Evolutionary conservation across 2,797 vertebrate genomes (phyloP), one percentile per base, ranked within the genome.

Genomic region (Danio jaintianensis): DNA sequence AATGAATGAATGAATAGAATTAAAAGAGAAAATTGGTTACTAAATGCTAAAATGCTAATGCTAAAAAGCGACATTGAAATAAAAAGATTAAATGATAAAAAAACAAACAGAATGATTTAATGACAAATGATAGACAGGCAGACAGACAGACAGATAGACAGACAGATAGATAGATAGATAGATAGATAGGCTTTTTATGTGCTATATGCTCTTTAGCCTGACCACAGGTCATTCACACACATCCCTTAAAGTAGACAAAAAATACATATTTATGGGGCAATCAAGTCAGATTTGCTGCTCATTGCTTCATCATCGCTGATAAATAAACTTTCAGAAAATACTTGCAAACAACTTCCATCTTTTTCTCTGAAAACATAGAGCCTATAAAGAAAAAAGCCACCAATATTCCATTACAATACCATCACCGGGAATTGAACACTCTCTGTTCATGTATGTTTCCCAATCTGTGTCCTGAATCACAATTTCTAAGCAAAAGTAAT

Each of bases 221-320:
- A 83, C 43, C n/a, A 64, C 0, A 7, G 38, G 15, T 18, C 9
- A 74, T 64, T 82, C 7, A 5, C 20, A 1, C 48, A 2, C 7
- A 61, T 47, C 69, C 7, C 20, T 61, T 74, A 45, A 43, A n/a
- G n/a, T n/a, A n/a, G n/a, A n/a, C n/a, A n/a, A n/a, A n/a, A 52
- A 79, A 64, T 56, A 67, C 12, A 61, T 12, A 40, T 56, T 68
- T 38, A 67, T 66, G 58, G 43, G 40, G 48, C 50, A 75, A 62
- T 59, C 42, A 11, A 40, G 20, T 70, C 29, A 36, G 48, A 47
- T 20, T n/a, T 77, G 16, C 63, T 50, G 22, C 40, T 38, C 52
- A 18, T 84, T 84, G 42, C 82, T 77, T 63, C 68, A 80, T 66
- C 59, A 36, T 16, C 36, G 50, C 66, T 80, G 72, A 82, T 52